Evolutionary conservation across 2,113 vertebrate species (phyloP).

Genomic region (Epinephelus moara): DNA sequence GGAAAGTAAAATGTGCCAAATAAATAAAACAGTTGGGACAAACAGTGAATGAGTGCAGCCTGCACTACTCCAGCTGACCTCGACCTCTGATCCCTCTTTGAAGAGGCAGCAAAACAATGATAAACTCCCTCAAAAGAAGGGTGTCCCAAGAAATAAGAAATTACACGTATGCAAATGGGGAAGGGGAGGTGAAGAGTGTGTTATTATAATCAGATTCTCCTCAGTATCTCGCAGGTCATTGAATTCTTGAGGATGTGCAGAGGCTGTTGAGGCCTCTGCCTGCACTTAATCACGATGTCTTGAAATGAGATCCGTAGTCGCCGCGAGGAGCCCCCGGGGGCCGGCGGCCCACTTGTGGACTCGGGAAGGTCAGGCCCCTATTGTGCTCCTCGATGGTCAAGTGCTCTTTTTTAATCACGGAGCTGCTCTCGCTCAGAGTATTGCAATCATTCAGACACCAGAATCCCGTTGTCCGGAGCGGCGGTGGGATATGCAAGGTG

Average conservation of each 20-base stretch:
- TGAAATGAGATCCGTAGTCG: slow-evolving; percentile 60
- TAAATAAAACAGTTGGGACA: no score
- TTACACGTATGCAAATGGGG: slow-evolving; percentile 44
- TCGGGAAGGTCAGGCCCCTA: slow-evolving; percentile 78
- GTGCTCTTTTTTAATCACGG: slow-evolving; percentile 78
- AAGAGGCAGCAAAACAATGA: neutral
- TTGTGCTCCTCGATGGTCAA: slow-evolving; percentile 74
- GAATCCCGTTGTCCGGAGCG: slow-evolving; percentile 24
- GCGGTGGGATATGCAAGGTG: slow-evolving; percentile 35
- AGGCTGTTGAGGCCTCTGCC: slow-evolving; percentile 62
- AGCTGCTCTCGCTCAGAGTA: slow-evolving; percentile 49
- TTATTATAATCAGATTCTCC: slow-evolving; percentile 77
- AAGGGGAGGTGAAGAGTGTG: slow-evolving; percentile 31
- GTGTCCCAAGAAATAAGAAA: slow-evolving; percentile 39
- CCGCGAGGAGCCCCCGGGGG: slow-evolving; percentile 57
- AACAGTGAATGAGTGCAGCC: no score
- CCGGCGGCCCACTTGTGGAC: slow-evolving; percentile 57
- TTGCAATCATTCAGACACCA: slow-evolving; percentile 58
- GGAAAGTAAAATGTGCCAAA: no score
- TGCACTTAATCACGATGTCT: slow-evolving; percentile 75
- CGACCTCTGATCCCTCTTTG: neutral
- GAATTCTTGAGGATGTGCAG: slow-evolving; percentile 68
- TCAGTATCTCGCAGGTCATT: slow-evolving; percentile 60
- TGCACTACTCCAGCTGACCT: neutral
- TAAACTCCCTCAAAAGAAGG: slow-evolving; percentile 19